phyloP scores from a whole-genome alignment of 2,113 vertebrate species.

The Neolamprologus caudopunctatus region DNA sequence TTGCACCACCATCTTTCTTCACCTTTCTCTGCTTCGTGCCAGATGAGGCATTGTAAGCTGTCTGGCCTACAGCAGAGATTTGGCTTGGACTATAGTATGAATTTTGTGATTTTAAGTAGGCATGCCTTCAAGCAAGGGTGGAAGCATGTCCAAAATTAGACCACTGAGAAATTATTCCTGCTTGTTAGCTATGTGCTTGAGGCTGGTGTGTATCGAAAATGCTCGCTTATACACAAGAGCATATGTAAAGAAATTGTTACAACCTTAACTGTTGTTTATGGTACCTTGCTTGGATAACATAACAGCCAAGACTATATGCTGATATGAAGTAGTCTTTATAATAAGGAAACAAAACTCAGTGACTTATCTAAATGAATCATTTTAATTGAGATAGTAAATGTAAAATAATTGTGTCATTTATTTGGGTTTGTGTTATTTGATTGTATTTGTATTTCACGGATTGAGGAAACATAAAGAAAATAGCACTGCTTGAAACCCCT shows the following conservation, averaged over 20 bases:
- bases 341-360: neutral
- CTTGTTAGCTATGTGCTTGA: neutral
- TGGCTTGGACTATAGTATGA: neutral
- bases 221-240: neutral
- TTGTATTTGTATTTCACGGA: neutral
- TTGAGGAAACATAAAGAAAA: neutral
- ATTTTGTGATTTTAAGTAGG: neutral
- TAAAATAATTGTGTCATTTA: neutral
- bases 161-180: neutral
- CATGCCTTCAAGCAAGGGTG: neutral
- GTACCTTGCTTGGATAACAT: neutral
- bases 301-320: neutral
- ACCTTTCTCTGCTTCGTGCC: neutral
- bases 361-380: neutral
- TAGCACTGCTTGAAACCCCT: neutral
- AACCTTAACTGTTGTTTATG: neutral
- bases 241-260: neutral
- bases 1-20: neutral
- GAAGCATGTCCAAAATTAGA: conserved; percentile 8
- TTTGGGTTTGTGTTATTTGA: neutral
- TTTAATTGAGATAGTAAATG: neutral
- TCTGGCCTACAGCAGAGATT: neutral
- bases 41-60: neutral
- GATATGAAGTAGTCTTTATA: neutral
- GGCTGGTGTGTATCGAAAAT: neutral